These are phyloP conservation scores for Glaucomys volans DNA, from an alignment of 2,113 vertebrate species.

Conservation along the genomic window DNA sequence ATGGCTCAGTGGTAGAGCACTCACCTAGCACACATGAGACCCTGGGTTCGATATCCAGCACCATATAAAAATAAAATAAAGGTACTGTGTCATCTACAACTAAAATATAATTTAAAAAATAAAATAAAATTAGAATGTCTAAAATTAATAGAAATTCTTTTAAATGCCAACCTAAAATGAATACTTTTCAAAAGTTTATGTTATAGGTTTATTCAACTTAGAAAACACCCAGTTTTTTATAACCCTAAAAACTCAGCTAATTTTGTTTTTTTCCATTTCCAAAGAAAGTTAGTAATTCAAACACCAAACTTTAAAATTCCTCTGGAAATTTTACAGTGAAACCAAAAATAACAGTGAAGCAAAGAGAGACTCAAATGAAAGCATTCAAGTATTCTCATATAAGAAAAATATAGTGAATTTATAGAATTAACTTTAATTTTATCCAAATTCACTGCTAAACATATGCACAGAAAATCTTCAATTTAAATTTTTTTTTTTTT, in stretches of 20 bases:
- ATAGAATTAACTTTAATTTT: constrained; percentile 68
- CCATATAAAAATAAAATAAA: no score
- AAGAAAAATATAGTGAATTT: constrained; percentile 60
- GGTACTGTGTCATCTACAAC: no score
- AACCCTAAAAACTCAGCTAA: constrained; percentile 7
- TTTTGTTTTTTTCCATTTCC: constrained; percentile 65
- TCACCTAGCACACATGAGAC: no score
- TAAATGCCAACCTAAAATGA: constrained; percentile 16
- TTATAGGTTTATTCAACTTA: constrained; percentile 55
- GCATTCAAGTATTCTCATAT: constrained; percentile 62
- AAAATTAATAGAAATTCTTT: constrained; percentile 52
- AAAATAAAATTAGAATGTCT: background rate
- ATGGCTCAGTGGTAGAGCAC: no score
- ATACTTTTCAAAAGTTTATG: constrained; percentile 34
- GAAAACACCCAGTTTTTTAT: constrained; percentile 50
- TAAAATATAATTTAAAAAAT: no score
- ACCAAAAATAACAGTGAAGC: constrained; percentile 68
- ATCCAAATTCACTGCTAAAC: constrained; percentile 70
- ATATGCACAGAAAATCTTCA: constrained; percentile 61
- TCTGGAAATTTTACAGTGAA: constrained; percentile 65
- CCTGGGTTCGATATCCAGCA: no score
- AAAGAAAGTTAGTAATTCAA: constrained; percentile 55
- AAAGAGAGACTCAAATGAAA: constrained; percentile 63
- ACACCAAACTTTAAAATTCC: constrained; percentile 58
- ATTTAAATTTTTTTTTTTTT: constrained; percentile 20